Conservation (phyloP, 2,888 invertebrate genomes). For the Drosophila nr. perissopoda region DNA sequence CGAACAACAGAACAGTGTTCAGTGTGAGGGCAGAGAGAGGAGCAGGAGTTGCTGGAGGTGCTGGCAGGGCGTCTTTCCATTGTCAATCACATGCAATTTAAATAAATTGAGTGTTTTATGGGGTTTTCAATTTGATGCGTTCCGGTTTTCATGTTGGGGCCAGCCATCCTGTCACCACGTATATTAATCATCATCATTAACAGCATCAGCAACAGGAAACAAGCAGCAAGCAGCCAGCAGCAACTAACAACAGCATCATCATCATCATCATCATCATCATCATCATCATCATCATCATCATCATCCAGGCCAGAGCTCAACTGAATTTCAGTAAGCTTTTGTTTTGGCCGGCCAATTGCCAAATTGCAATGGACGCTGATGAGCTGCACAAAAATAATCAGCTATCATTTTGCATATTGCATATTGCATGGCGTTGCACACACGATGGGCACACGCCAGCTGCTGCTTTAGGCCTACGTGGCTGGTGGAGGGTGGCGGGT, state of each 20-base stretch:
- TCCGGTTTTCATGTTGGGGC: slow-evolving; percentile 1
- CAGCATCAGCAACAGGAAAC: slow-evolving; percentile 9
- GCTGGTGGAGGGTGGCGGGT: background rate
- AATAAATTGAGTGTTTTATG: slow-evolving; percentile 82
- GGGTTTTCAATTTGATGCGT: slow-evolving; percentile 77
- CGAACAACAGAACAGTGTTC: slow-evolving; percentile 7
- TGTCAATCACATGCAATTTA: slow-evolving; percentile 81
- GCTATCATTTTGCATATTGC: slow-evolving; percentile 57
- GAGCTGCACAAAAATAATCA: slow-evolving; percentile 61
- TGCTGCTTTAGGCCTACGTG: slow-evolving; percentile 9
- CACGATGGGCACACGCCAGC: slow-evolving; percentile 18
- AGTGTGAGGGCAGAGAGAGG: background rate
- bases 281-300: background rate
- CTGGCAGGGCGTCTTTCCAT: slow-evolving; percentile 46
- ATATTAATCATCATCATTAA: slow-evolving; percentile 57
- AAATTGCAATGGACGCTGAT: slow-evolving; percentile 54
- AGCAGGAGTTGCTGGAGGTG: background rate
- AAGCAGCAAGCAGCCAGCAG: background rate
- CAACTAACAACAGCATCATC: background rate
- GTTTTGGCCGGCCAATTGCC: slow-evolving; percentile 1
- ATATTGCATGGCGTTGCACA: slow-evolving; percentile 12
- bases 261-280: background rate
- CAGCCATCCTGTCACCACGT: slow-evolving; percentile 34
- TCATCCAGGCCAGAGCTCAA: background rate
- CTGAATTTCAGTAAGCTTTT: slow-evolving; percentile 16